Evolutionary conservation across 2,113 vertebrate species (phyloP).

Genomic region (Arothron firmamentum): DNA sequence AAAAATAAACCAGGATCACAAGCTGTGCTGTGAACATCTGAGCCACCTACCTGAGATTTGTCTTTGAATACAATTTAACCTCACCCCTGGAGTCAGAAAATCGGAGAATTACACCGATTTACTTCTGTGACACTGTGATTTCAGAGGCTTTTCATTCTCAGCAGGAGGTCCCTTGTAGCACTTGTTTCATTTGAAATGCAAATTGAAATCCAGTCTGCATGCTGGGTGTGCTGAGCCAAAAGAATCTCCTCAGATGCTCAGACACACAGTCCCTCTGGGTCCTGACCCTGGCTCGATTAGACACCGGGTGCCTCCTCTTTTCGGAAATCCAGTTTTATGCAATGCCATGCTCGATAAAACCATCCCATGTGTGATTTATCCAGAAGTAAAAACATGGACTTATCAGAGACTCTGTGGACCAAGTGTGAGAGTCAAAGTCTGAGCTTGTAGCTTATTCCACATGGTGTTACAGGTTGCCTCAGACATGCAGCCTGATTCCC

Average conservation of each 20-base stretch:
- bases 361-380: constrained; percentile 64
- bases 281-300: constrained; percentile 40
- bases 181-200: constrained; percentile 54
- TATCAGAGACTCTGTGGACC: constrained; percentile 56
- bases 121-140: constrained; percentile 11
- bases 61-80: constrained; percentile 26
- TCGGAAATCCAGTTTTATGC: constrained; percentile 60
- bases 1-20: constrained; percentile 11
- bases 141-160: constrained; percentile 38
- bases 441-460: constrained; percentile 51
- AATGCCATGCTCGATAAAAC: constrained; percentile 64
- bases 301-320: constrained; percentile 44
- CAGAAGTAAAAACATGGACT: constrained; percentile 58
- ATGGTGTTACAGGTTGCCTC: constrained; percentile 46
- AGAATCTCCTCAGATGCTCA: constrained; percentile 21
- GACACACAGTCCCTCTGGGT: constrained; percentile 12
- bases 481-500: not conserved
- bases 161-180: constrained; percentile 25
- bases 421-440: constrained; percentile 34
- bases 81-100: constrained; percentile 7
- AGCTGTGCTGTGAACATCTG: constrained; percentile 17
- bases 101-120: constrained; percentile 1
- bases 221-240: constrained; percentile 16
- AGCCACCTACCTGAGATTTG: not conserved
- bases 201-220: constrained; percentile 22